Percentiles rank a stretch among this genome's conserved stretches.
phyloP scores from a whole-genome alignment of 2,888 invertebrate genomes.

The Argyresthia albistria region DNA sequence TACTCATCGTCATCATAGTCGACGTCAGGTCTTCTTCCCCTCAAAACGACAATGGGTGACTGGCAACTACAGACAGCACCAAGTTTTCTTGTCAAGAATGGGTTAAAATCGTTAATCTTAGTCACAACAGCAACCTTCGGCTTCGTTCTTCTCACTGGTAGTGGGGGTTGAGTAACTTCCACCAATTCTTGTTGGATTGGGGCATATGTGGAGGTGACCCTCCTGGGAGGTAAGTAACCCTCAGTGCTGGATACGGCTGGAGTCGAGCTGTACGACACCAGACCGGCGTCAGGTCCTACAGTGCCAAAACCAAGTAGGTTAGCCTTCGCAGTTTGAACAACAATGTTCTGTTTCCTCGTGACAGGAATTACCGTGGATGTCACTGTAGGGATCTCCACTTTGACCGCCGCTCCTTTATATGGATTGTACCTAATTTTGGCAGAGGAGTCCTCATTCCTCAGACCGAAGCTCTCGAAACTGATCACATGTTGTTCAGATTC shows the following conservation, averaged over 20 bases:
- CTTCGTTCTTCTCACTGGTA: conserved; percentile 40
- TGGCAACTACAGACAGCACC: conserved; percentile 82
- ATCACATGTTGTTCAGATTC: conserved; percentile 21
- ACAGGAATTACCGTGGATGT: conserved; percentile 24
- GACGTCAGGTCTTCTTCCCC: conserved; percentile 50
- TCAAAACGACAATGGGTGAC: conserved; percentile 67
- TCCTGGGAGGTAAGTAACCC: conserved; percentile 21
- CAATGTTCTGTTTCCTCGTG: conserved; percentile 50
- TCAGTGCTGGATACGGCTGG: conserved; percentile 33
- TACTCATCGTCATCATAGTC: conserved; percentile 35
- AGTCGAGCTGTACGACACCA: conserved; percentile 45
- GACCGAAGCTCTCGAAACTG: conserved; percentile 31
- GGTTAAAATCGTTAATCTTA: conserved; percentile 81
- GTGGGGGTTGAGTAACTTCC: conserved; percentile 42
- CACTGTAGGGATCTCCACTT: conserved; percentile 14
- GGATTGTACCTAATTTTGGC: conserved; percentile 33
- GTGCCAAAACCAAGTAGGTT: conserved; percentile 58
- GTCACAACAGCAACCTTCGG: conserved; percentile 74
- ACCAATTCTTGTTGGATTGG: conserved; percentile 45
- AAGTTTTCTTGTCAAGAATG: conserved; percentile 78
- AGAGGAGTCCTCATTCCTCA: conserved; percentile 22
- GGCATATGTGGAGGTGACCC: conserved; percentile 38
- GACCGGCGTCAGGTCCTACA: conserved; percentile 56
- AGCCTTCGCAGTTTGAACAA: conserved; percentile 53
- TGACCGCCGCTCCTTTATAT: conserved; percentile 32